Percentiles rank a stretch among this genome's conserved stretches.
Conservation (phyloP, 2,113 vertebrate species). For the Fulica atra region DNA sequence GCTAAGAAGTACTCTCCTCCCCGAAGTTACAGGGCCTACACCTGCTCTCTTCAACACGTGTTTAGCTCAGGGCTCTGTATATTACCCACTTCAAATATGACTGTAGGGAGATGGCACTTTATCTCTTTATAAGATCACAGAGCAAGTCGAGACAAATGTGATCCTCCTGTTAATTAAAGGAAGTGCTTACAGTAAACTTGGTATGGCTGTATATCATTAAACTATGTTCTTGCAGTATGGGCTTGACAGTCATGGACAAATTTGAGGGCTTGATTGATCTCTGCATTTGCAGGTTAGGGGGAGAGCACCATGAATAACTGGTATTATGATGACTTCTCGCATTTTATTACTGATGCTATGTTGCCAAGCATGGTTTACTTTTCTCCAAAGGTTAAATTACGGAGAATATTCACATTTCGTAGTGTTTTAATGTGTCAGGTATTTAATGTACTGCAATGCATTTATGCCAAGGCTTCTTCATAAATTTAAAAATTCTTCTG, state of each 20-base stretch:
- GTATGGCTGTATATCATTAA: background rate
- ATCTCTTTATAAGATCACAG: background rate
- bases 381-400: background rate
- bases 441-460: background rate
- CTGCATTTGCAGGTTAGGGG: background rate
- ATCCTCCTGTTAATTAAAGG: background rate
- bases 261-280: background rate
- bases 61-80: background rate
- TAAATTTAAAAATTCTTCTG: background rate
- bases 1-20: background rate
- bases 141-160: background rate
- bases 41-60: background rate
- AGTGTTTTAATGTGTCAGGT: background rate
- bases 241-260: background rate
- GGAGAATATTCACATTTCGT: background rate
- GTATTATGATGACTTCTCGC: background rate
- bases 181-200: background rate
- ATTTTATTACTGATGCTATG: background rate
- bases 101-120: background rate
- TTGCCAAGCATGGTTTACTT: background rate
- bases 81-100: background rate
- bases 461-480: background rate
- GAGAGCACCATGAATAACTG: background rate
- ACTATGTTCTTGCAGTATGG: background rate
- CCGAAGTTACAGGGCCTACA: background rate